Conservation (phyloP, 2,797 vertebrate species). For the Spondyliosoma cantharus region DNA sequence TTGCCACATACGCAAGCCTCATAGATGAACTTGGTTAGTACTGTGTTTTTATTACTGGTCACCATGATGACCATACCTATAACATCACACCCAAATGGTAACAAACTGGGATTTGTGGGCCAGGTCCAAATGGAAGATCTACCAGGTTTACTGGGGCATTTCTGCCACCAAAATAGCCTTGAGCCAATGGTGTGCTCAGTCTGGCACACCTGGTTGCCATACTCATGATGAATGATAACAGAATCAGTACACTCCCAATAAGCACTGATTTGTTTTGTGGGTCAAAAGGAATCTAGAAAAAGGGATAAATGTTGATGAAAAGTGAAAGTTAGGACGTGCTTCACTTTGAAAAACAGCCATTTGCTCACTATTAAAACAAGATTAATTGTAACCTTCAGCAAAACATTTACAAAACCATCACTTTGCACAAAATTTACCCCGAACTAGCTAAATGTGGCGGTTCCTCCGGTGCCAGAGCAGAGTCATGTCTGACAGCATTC, state of each 20-base stretch:
- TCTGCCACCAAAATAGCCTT: background rate
- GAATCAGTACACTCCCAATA: background rate
- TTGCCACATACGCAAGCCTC: background rate
- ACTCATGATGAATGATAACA: background rate
- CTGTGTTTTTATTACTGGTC: too few species aligned
- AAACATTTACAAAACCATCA: background rate
- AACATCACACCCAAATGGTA: background rate
- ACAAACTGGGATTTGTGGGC: background rate
- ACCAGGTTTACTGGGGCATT: background rate
- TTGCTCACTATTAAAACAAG: too few species aligned
- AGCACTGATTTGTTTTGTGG: constrained; percentile 1
- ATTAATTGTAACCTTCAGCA: background rate
- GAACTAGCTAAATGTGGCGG: background rate
- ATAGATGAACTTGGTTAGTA: background rate
- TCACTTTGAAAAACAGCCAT: background rate
- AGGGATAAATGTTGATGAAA: background rate
- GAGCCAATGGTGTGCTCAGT: constrained; percentile 8
- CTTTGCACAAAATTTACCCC: background rate
- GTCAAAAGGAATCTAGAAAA: background rate
- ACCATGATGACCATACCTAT: background rate
- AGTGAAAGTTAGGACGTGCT: too few species aligned
- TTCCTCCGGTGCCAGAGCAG: background rate
- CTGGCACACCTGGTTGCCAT: constrained; percentile 7
- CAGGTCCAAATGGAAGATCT: background rate
- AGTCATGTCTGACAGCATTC: background rate